Evolutionary conservation across 2,113 vertebrate genomes (phyloP), one percentile per base, ranked within the genome.

Genomic region (Rhinolophus ferrumequinum): DNA sequence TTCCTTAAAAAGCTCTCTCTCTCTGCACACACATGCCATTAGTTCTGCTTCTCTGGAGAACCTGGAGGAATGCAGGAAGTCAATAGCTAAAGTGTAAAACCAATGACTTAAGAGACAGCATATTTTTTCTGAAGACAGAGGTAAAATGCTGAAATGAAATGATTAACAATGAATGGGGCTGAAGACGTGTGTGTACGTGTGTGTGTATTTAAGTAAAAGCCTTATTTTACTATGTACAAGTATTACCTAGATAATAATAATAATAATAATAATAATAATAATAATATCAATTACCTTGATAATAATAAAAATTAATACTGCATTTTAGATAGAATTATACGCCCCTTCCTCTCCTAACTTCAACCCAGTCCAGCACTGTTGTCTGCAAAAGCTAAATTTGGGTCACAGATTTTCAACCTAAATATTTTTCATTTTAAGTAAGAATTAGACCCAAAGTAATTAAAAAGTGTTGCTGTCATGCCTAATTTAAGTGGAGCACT

Each of bases 361-460:
- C 33, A 73, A 83, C 22, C 10, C 38, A 24, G 21, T 64, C 38
- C 50, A n/a, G 0, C 47, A 64, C 58, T 70, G 19, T 47, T 86
- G 10, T 76, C 73, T 76, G 52, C 47, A 41, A 38, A 89, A 79
- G 76, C 13, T 90, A 77, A 52, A 73, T 76, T n/a, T 85, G 69
- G 33, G 60, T 70, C 41, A 35, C 82, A 64, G 44, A 24, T 82
- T 82, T 82, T 75, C 52, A 76, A 80, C 3, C 8, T 76, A 70
- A 82, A 67, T 81, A 69, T 76, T 58, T 96, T 69, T 80, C 12
- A 58, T 81, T 47, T 90, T 79, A 69, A 75, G 47, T 67, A 81
- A 69, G 54, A 96, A 86, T 76, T 38, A 16, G 33, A 84, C n/a
- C 85, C 47, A 77, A 77, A 66, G 44, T 62, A 88, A 92, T 80